These are phyloP conservation scores for Microctonus aethiopoides DNA, from an alignment of 2,888 invertebrate genomes.

Conservation along the genomic window DNA sequence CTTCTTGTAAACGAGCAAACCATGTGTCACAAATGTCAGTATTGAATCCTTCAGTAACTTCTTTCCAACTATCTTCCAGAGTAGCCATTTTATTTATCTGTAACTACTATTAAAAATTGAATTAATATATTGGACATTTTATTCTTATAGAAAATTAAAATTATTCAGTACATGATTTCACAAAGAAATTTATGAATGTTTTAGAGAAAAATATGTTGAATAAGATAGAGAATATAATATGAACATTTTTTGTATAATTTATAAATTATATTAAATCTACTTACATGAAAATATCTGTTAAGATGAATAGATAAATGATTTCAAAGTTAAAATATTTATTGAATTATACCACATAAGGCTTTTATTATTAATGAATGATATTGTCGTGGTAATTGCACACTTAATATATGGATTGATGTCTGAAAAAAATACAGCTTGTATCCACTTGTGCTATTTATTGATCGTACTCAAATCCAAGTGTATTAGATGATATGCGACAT, in stretches of 20 bases:
- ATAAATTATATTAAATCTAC: no score
- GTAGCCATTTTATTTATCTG: slow-evolving; percentile 52
- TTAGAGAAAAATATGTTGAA: no score
- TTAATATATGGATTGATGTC: not conserved
- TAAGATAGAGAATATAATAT: no score
- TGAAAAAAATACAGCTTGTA: not conserved
- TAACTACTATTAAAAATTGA: slow-evolving; percentile 19
- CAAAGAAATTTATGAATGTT: no score
- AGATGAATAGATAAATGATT: slow-evolving; percentile 31
- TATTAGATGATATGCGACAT: slow-evolving; percentile 14
- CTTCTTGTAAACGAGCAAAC: slow-evolving; percentile 63
- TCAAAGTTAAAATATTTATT: slow-evolving; percentile 34
- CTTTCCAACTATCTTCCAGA: slow-evolving; percentile 63
- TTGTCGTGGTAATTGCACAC: not conserved
- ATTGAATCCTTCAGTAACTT: slow-evolving; percentile 60
- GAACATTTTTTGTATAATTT: no score
- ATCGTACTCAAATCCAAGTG: slow-evolving; percentile 18
- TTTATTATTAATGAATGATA: slow-evolving; percentile 17
- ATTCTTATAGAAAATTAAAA: no score
- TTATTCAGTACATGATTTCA: no score
- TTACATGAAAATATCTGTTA: slow-evolving; percentile 37
- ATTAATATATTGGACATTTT: not conserved
- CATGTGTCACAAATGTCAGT: slow-evolving; percentile 60
- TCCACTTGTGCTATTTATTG: slow-evolving; percentile 14
- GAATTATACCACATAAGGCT: slow-evolving; percentile 39